These are phyloP conservation scores for Oligia fasciuncula DNA, from an alignment of 2,888 invertebrate species.

Conservation along the genomic window DNA sequence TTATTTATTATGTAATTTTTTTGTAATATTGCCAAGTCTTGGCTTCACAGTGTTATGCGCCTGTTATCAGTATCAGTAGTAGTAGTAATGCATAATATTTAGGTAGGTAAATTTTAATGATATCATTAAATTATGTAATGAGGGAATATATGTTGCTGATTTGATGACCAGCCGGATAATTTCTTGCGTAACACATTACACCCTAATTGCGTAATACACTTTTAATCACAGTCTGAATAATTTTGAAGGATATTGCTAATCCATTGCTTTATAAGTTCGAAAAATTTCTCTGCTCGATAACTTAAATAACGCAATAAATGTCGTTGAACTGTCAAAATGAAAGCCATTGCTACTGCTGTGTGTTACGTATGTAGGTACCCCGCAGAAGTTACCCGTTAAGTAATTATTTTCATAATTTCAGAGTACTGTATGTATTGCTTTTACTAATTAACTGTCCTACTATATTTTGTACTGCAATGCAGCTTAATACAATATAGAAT, in stretches of 20 bases:
- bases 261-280: neutral
- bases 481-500: neutral
- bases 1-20: neutral
- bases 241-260: neutral
- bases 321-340: neutral
- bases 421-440: neutral
- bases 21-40: neutral
- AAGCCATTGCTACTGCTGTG: neutral
- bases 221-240: neutral
- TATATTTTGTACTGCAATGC: slow-evolving; percentile 8
- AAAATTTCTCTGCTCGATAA: neutral
- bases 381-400: neutral
- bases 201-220: neutral
- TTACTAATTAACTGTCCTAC: neutral
- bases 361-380: neutral
- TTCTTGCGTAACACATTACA: no score
- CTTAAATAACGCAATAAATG: neutral
- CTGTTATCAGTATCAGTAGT: slow-evolving; percentile 29
- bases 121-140: slow-evolving; percentile 22
- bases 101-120: neutral
- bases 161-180: no score
- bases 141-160: no score
- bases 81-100: slow-evolving; percentile 33
- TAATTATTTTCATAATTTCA: neutral
- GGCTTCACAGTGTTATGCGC: slow-evolving; percentile 5